Base-by-base conservation (phyloP, 2,888 invertebrate species). In the Philereme vetulata region DNA sequence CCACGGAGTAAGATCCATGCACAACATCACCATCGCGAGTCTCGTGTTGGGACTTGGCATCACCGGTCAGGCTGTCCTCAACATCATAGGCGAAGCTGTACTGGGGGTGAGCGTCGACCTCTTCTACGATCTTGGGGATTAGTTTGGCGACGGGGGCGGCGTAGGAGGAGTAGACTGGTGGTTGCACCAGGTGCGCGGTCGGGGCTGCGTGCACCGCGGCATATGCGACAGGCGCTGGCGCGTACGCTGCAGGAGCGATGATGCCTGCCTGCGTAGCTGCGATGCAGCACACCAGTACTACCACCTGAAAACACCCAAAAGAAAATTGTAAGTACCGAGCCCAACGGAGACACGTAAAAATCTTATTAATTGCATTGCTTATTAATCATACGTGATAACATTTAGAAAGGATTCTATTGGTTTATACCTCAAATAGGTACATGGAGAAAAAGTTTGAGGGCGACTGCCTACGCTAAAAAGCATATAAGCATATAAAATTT, bases 11-110 rank as follows among this genome's bases (percentile, higher is more conserved):
- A 51, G 89, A 90, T 51, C 93, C 93, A 21, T 81, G 81, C 9
- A 93, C 93, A 6, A 90, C 88, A 62, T 93, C 93, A 21, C 93
- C 93, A 62, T 93, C 93, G 48, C 91, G 86, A 48, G 75, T 80
- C 72, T 93, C 93, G 68, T 93, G 92, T 77, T 93, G 93, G 64
- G 84, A 81, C 76, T 93, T 93, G 72, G 81, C 79, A 74, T 84
- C 84, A 4, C 85, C 84, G 58, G 93, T 93, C 44, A 92, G 75
- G 60, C 85, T 81, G 65, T 93, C 93, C 65, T 93, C 90, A 3
- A 93, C 90, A 58, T 93, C 91, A 73, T 93, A 93, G 0, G 90
- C 85, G 81, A 86, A 93, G 71, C 84, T 86, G 84, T 93, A 93
- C 74, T 93, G 92, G 1, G 86, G 86, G 67, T 84, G 81, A 0